phyloP scores from a whole-genome alignment of 2,797 vertebrate genomes.

The Rhynchonycteris naso region DNA sequence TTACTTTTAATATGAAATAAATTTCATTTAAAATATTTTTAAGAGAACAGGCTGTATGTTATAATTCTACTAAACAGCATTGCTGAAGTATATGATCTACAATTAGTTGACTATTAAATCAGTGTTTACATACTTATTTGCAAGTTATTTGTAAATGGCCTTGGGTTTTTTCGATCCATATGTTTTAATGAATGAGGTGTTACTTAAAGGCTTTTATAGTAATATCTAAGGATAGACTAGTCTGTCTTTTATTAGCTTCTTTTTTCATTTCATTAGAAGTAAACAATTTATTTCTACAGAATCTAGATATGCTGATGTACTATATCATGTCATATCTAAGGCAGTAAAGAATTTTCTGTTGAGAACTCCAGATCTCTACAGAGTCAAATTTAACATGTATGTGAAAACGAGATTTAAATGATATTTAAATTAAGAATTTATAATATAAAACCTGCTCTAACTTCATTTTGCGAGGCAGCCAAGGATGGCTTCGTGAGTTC shows the following conservation, averaged over 20 bases:
- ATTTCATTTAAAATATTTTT: neutral
- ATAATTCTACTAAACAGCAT: neutral
- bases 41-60: neutral
- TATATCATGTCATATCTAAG: neutral
- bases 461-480: neutral
- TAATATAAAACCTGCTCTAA: neutral
- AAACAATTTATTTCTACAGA: neutral
- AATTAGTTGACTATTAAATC: slow-evolving; percentile 18
- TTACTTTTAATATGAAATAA: slow-evolving; percentile 26
- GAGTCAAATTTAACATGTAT: neutral
- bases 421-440: neutral
- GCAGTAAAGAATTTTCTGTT: neutral
- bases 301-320: neutral
- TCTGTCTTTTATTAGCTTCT: slow-evolving; percentile 41
- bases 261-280: slow-evolving; percentile 37
- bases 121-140: slow-evolving; percentile 53
- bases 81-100: neutral
- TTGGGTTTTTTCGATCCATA: slow-evolving; percentile 39
- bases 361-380: neutral
- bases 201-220: neutral
- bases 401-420: neutral
- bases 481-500: neutral
- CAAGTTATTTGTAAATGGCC: slow-evolving; percentile 54
- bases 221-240: slow-evolving; percentile 25
- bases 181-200: slow-evolving; percentile 54